A percentile compares a stretch with the other conserved stretches of the same genome.
These are phyloP conservation scores for Dicrostonyx torquatus DNA, from an alignment of 2,797 vertebrate species.

Conservation along the genomic window DNA sequence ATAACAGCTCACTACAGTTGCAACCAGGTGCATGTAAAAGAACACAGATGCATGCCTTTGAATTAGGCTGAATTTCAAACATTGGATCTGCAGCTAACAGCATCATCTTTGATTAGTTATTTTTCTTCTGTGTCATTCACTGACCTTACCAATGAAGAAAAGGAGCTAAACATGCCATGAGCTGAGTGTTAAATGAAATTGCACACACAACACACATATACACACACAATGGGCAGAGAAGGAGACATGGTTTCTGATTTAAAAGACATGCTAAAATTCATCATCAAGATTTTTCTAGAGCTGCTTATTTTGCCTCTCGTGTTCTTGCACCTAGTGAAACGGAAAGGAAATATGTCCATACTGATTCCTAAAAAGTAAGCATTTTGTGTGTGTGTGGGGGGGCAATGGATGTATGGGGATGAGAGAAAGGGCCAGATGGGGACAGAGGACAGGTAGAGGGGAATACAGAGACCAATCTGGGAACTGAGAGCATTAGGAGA, in stretches of 20 bases:
- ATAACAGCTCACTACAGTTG: neutral
- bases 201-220: neutral
- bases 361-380: neutral
- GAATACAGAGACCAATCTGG: neutral
- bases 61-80: constrained; percentile 27
- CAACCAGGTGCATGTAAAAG: neutral
- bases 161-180: neutral
- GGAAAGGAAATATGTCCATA: neutral
- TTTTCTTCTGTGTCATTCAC: neutral
- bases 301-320: neutral
- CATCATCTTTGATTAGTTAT: neutral
- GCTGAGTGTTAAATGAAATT: neutral
- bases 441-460: neutral
- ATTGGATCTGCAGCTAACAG: neutral
- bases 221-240: neutral
- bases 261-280: neutral
- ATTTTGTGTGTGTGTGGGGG: too few species aligned
- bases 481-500: neutral
- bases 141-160: neutral
- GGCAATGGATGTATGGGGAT: neutral
- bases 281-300: neutral
- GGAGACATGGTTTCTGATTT: neutral
- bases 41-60: neutral
- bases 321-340: neutral
- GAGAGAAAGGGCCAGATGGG: fast-evolving